Evolutionary conservation across 1,140 invertebrate genomes (phyloP).

Genomic region (Pseudobourletiella spinata): DNA sequence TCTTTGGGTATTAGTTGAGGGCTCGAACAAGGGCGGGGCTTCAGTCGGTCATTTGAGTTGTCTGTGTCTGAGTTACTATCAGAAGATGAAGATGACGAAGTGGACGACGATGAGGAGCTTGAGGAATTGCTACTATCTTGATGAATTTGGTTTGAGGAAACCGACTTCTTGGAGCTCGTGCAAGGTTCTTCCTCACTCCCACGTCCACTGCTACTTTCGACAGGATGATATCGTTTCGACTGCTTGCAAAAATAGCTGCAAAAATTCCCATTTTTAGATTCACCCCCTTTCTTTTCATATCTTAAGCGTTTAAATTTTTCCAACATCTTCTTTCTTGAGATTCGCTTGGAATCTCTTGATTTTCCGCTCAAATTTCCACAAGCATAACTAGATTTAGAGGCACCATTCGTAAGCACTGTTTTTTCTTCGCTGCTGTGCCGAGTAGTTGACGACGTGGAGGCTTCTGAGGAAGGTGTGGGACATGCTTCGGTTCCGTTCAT

Average conservation of each 20-base stretch:
- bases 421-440: too few species aligned
- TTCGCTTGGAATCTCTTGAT: too few species aligned
- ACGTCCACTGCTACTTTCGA: not conserved
- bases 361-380: too few species aligned
- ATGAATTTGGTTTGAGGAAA: not conserved
- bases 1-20: not conserved
- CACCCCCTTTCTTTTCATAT: not conserved
- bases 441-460: too few species aligned
- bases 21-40: not conserved
- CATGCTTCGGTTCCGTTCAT: too few species aligned
- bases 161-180: not conserved
- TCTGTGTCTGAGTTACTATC: not conserved
- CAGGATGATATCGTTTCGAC: not conserved
- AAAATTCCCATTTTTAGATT: not conserved
- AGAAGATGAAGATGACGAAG: not conserved
- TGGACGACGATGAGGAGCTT: not conserved
- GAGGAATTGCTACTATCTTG: not conserved
- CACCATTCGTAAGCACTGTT: too few species aligned
- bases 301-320: constrained; percentile 2
- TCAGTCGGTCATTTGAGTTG: not conserved
- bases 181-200: not conserved
- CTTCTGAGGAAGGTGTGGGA: too few species aligned
- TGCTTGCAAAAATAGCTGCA: constrained; percentile 3
- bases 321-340: not conserved
- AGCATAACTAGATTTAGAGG: too few species aligned